Percentiles rank a stretch among this genome's conserved stretches.
Conservation (phyloP, 1,140 invertebrate species). For the Daktulosphaira vitifoliae region DNA sequence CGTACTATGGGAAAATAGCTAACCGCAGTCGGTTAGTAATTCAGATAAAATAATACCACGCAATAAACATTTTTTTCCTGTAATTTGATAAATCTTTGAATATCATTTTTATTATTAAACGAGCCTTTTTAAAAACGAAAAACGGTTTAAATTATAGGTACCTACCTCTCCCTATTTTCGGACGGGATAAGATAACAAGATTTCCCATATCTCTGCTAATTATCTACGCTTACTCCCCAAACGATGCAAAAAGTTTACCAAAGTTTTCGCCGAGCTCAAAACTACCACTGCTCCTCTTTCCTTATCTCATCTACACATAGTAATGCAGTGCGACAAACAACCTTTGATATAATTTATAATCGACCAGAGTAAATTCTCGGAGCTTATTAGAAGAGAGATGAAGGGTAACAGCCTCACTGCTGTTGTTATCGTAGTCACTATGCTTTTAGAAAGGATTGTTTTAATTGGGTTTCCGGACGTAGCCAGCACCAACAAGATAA, state of each 20-base stretch:
- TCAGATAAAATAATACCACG: no score
- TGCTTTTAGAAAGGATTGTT: slow-evolving; percentile 25
- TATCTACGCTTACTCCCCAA: not conserved
- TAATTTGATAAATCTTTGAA: no score
- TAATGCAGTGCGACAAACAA: slow-evolving; percentile 26
- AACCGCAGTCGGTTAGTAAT: no score
- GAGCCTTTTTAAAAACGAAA: not conserved
- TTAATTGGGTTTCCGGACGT: slow-evolving; percentile 29
- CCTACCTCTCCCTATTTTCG: not conserved
- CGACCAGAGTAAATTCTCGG: slow-evolving; percentile 10
- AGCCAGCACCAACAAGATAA: slow-evolving; percentile 15
- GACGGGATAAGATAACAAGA: slow-evolving; percentile 13
- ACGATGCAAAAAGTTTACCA: slow-evolving; percentile 8
- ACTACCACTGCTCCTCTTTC: not conserved
- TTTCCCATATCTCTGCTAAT: slow-evolving; percentile 21
- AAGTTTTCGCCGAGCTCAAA: not conserved
- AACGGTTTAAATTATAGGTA: slow-evolving; percentile 7
- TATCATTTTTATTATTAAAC: no score
- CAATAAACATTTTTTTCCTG: no score
- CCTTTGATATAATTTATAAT: slow-evolving; percentile 29
- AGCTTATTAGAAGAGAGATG: slow-evolving; percentile 6
- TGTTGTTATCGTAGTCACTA: slow-evolving; percentile 2
- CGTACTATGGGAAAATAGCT: no score
- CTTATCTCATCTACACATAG: not conserved
- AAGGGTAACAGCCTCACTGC: slow-evolving; percentile 1